Evolutionary conservation across 2,113 vertebrate genomes (phyloP), one percentile per base, ranked within the genome.

Genomic region (Tympanuchus pallidicinctus): DNA sequence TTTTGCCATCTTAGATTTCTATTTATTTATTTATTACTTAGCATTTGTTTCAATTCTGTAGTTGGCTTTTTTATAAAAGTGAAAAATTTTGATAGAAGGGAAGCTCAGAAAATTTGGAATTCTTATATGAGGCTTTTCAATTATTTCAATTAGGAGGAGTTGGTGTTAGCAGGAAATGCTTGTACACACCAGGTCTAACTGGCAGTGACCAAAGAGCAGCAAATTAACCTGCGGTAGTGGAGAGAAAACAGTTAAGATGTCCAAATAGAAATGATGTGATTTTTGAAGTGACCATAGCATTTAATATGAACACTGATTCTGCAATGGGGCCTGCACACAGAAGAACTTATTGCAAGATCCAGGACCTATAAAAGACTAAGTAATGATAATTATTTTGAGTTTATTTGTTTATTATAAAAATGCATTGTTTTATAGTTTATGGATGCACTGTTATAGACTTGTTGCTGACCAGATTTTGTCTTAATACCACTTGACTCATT

Each of bases 171-270:
- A 43, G 9, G 16, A 88, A 85, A 67, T 45, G 11, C 38, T 15
- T 50, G 8, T 6, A 24, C 7, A 70, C 0, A 0, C 19, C 3
- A 78, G 13, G 32, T 52, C 27, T 64, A 64, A 59, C 36, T 14
- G 34, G 10, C 11, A 80, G 13, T 36, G 24, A 7, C 3, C 38
- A 82, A 84, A 84, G 13, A 43, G 22, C 13, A 45, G 28, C 5
- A 47, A 18, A 82, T 5, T 40, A 64, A 36, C 30, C 3, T 57
- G 10, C 5, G 42, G 3, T 12, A n/a, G 17, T 22, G 15, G 14
- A 65, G 74, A 27, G 27, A 89, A 42, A 7, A 13, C 30, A 78
- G 67, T 4, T 13, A 75, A 28, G 1, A 65, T 27, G 5, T 40
- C 28, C 17, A 92, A 72, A 36, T 21, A 24, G 27, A 52, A 74